Conservation (phyloP, 2,797 vertebrate species). For the Phaenicophaeus curvirostris region DNA sequence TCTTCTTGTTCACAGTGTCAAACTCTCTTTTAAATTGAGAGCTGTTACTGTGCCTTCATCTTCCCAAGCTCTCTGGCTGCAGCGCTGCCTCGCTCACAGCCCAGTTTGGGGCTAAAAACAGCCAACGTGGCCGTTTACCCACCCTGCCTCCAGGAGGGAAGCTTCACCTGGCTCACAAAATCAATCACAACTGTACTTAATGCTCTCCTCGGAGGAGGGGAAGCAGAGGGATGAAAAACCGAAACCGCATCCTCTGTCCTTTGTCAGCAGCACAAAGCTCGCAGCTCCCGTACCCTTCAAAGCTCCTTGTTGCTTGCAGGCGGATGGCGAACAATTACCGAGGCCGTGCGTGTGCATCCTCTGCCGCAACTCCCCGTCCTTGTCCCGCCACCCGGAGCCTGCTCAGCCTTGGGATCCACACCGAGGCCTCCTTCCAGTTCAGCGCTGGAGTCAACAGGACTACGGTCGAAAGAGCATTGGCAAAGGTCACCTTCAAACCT, state of each 20-base stretch:
- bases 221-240: conserved; percentile 38
- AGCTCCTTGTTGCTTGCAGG: conserved; percentile 45
- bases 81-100: neutral
- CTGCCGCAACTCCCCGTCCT: neutral
- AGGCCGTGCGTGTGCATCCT: neutral
- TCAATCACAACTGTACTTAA: neutral
- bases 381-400: neutral
- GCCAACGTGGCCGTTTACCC: neutral
- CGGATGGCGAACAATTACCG: neutral
- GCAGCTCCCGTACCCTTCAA: conserved; percentile 47
- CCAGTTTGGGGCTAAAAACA: neutral
- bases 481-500: neutral
- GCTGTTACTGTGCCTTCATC: neutral
- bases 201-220: conserved; percentile 34
- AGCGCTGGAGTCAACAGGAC: neutral
- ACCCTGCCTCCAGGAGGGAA: neutral
- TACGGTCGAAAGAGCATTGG: neutral
- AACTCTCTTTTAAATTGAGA: neutral
- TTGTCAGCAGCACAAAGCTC: conserved; percentile 47
- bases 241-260: conserved; percentile 45
- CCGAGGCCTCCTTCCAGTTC: neutral
- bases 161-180: neutral
- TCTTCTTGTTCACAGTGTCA: neutral
- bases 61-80: neutral
- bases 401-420: neutral